Evolutionary conservation across 2,888 invertebrate species (phyloP), one percentile per base, ranked within the genome.

Genomic region (Stegana nigrithorax): DNA sequence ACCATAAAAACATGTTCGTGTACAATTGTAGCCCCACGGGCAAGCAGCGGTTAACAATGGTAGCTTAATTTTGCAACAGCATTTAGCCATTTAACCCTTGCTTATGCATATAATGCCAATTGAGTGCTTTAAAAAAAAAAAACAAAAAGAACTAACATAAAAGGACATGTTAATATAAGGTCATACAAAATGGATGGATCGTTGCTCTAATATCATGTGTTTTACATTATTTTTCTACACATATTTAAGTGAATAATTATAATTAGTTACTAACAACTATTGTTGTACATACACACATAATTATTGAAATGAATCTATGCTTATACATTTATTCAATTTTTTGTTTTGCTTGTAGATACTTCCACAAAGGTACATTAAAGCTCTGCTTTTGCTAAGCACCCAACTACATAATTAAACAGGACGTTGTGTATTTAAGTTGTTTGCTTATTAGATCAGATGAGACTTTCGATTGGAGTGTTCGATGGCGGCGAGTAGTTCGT

Each of bases 391-490:
- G 23, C 21, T 44, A 57, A 57, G 42, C 57, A 57, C 39, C 39
- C 25, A 21, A 56, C 2, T 17, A 36, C 19, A 26, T 51, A 25
- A 1, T 29, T 55, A 29, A 10, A 26, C 10, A 55, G 2, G 2
- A 50, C 12, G 25, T 23, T 10, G 21, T 10, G 10, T 29, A 51
- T 4, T n/a, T 27, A 19, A 51, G 23, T 23, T 57, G 25, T n/a
- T 6, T 4, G 6, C 4, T 23, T 27, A 19, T 68, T 82, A 86
- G 67, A 86, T 85, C 66, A 85, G 75, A 74, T 85, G 85, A 58
- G 92, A 91, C 76, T 93, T 93, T 73, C 93, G 92, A 80, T 93
- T 93, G 75, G 94, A 94, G 86, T 95, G 94, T 81, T 95, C 94
- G 29, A 95, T 88, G 14, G 95, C 95, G 26, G 95, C 95, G 50